These are phyloP conservation scores for Electrophaes corylata DNA, from an alignment of 2,888 invertebrate genomes.

Conservation along the genomic window DNA sequence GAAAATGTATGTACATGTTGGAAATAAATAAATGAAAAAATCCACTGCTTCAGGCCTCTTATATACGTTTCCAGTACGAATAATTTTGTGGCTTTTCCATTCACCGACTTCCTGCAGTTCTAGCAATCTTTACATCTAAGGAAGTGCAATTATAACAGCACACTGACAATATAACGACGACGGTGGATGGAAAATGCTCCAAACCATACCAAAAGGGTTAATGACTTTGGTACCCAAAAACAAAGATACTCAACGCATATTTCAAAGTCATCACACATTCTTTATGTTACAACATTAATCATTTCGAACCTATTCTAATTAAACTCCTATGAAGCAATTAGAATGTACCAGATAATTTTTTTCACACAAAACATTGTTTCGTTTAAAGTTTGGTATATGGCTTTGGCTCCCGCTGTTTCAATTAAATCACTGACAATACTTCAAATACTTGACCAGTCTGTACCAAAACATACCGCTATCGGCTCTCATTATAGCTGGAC, in stretches of 20 bases:
- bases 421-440: conserved; percentile 83
- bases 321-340: conserved; percentile 75
- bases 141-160: too few species aligned
- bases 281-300: conserved; percentile 70
- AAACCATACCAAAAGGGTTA: background rate
- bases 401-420: conserved; percentile 80
- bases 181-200: too few species aligned
- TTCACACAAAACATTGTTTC: conserved; percentile 80
- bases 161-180: too few species aligned
- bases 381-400: conserved; percentile 59
- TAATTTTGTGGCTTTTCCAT: too few species aligned
- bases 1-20: too few species aligned
- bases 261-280: conserved; percentile 57
- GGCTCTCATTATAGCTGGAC: conserved; percentile 44
- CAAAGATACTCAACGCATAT: conserved; percentile 4
- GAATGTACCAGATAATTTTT: conserved; percentile 68
- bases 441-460: conserved; percentile 72
- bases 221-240: background rate
- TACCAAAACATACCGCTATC: conserved; percentile 73
- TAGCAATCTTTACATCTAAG: too few species aligned
- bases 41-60: too few species aligned
- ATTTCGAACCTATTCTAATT: conserved; percentile 66
- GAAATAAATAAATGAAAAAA: too few species aligned
- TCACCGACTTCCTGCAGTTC: too few species aligned
- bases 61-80: too few species aligned